Conservation (phyloP, 2,113 vertebrate genomes). For the Saimiri boliviensis region DNA sequence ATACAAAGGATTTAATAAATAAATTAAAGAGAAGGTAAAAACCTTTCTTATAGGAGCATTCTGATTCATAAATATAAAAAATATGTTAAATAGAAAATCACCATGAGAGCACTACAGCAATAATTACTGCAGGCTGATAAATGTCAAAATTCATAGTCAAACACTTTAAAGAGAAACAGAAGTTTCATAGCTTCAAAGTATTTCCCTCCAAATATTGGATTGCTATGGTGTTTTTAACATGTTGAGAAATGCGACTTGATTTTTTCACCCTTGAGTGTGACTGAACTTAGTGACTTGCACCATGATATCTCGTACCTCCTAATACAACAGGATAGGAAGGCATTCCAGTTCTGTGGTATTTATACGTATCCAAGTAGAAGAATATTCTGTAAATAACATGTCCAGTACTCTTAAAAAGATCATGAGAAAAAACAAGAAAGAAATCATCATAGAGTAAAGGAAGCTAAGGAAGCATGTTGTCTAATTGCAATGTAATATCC, state of each 20-base stretch:
- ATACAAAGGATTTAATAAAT: not conserved
- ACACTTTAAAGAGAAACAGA: not conserved
- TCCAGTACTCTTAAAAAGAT: not conserved
- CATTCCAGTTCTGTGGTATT: fast-evolving
- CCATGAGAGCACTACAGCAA: not conserved
- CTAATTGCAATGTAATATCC: not conserved
- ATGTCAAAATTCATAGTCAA: not conserved
- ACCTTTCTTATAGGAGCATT: not conserved
- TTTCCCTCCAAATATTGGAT: not conserved
- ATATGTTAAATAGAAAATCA: not conserved
- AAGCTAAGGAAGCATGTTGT: not conserved
- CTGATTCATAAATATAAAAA: not conserved
- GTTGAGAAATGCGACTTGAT: not conserved
- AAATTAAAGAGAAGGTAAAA: not conserved
- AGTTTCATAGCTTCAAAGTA: not conserved
- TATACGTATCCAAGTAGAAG: not conserved
- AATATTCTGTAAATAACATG: not conserved
- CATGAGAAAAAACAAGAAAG: not conserved
- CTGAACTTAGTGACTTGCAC: not conserved
- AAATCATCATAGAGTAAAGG: not conserved
- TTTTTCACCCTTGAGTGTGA: not conserved
- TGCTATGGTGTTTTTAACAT: not conserved
- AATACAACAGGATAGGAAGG: not conserved
- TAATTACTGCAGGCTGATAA: not conserved
- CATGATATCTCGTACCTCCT: not conserved